Base-by-base conservation (phyloP, 2,888 invertebrate species). In the Drosophila pseudotakahashii region DNA sequence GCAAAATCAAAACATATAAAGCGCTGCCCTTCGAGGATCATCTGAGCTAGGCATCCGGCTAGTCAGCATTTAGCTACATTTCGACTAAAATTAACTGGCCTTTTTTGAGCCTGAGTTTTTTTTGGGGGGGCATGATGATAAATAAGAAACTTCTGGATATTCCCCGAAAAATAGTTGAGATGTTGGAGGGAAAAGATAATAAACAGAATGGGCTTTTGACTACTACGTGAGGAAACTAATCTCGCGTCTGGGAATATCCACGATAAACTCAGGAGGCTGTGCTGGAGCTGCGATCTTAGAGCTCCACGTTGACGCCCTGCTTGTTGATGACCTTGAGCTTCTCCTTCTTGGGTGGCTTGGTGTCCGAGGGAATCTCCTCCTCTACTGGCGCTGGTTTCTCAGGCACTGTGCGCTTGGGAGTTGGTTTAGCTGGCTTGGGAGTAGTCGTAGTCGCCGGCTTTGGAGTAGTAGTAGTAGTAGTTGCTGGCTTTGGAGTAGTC, bases 291-390 rank as follows among this genome's bases (percentile, higher is more conserved):
- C 16, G n/a, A 37, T 54, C 71, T 90, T 92, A 92, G 32, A 92
- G 85, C 69, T 92, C 92, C 16, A 91, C 88, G 26, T 91, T 92
- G 19, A 77, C 79, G 41, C 94, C 94, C 64, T 92, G 93, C 79
- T 93, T 94, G 81, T 93, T 94, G 63, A 94, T 94, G 3, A 94
- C 94, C 91, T 94, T 94, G 30, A 94, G 92, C 52, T 92, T 94
- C 75, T 93, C 93, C 67, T 92, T 92, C 76, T 90, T 90, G 1
- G 94, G 94, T 60, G 93, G 93, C 19, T 91, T 90, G 0, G 93
- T 93, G 78, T 94, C 94, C 0, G 92, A 92, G 3, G 92, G 92
- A 67, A 94, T 93, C 51, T 93, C 92, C 85, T 94, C 94, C 62
- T 91, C 91, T 11, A 94, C 93, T 4, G 94, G 94, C n/a, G 91